Conservation (phyloP, 1,140 invertebrate species). For the Brachystomella parvula region DNA sequence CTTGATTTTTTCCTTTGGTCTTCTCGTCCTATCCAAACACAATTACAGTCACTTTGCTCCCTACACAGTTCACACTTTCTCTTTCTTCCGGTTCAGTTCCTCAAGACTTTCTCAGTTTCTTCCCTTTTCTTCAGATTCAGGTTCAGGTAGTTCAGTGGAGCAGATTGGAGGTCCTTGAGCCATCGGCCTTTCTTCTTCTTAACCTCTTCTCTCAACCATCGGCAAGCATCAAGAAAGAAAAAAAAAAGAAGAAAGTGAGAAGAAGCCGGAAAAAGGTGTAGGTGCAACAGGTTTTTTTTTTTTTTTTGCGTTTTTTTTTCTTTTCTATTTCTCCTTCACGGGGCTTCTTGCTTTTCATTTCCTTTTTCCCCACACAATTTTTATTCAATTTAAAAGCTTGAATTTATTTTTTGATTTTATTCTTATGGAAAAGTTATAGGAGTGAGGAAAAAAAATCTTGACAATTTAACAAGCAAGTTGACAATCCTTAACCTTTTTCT, state of each 20-base stretch:
- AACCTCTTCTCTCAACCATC: too few species aligned
- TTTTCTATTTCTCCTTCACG: not conserved
- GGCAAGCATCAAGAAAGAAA: not conserved
- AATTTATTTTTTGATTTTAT: not conserved
- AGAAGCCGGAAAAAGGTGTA: not conserved
- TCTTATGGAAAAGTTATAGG: not conserved
- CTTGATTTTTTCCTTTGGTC: not conserved
- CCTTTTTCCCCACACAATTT: not conserved
- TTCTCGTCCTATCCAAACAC: not conserved
- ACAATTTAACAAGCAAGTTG: constrained; percentile 8
- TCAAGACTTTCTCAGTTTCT: not conserved
- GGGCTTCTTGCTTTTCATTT: constrained; percentile 9
- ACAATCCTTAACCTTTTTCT: not conserved
- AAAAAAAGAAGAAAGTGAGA: not conserved
- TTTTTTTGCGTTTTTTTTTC: not conserved
- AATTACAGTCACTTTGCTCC: constrained; percentile 2
- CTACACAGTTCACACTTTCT: not conserved
- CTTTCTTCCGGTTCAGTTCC: not conserved
- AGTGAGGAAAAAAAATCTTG: not conserved
- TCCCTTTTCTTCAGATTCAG: too few species aligned
- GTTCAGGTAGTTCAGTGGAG: not conserved
- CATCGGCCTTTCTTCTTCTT: not conserved
- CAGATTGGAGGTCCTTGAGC: not conserved
- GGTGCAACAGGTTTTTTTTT: not conserved
- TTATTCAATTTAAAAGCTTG: constrained; percentile 6